phyloP scores from a whole-genome alignment of 2,888 invertebrate genomes.

The Hypselothyrea guttata region DNA sequence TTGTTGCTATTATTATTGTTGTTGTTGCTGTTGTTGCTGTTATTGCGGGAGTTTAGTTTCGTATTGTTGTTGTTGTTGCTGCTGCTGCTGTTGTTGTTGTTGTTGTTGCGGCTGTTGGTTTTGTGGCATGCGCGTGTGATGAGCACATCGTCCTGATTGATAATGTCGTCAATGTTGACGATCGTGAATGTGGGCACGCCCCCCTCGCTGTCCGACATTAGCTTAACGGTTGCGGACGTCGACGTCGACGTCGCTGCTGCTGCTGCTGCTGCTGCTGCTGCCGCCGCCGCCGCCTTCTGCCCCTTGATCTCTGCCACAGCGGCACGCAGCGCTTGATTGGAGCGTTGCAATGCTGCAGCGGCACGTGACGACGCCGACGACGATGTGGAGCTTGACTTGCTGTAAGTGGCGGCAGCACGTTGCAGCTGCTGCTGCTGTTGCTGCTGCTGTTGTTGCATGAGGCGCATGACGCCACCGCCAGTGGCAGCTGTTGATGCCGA shows the following conservation, averaged over 20 bases:
- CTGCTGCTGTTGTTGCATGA: too few species aligned
- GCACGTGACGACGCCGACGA: too few species aligned
- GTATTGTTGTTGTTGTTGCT: conserved; percentile 22
- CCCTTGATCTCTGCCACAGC: background rate
- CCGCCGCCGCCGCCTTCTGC: conserved; percentile 23
- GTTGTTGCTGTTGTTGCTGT: conserved; percentile 8
- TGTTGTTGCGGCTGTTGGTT: conserved; percentile 15
- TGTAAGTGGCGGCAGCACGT: conserved; percentile 9
- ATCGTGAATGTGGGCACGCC: conserved; percentile 82
- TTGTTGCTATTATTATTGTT: conserved; percentile 36
- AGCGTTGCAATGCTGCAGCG: background rate
- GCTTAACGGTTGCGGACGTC: conserved; percentile 1
- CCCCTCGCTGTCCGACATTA: conserved; percentile 59
- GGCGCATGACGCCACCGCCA: conserved; percentile 13
- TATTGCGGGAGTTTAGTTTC: conserved; percentile 26
- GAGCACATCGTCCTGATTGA: conserved; percentile 80
- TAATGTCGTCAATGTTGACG: conserved; percentile 82
- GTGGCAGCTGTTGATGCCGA: conserved; percentile 4
- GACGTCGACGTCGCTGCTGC: conserved; percentile 1
- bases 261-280: background rate
- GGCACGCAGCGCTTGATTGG: conserved; percentile 8
- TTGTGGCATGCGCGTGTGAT: conserved; percentile 56
- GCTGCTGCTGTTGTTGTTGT: conserved; percentile 20
- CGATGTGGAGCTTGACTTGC: conserved; percentile 10
- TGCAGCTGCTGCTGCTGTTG: too few species aligned